Evolutionary conservation across 2,113 vertebrate species (phyloP), one percentile per base, ranked within the genome.

Genomic region (Phodopus roborovskii): DNA sequence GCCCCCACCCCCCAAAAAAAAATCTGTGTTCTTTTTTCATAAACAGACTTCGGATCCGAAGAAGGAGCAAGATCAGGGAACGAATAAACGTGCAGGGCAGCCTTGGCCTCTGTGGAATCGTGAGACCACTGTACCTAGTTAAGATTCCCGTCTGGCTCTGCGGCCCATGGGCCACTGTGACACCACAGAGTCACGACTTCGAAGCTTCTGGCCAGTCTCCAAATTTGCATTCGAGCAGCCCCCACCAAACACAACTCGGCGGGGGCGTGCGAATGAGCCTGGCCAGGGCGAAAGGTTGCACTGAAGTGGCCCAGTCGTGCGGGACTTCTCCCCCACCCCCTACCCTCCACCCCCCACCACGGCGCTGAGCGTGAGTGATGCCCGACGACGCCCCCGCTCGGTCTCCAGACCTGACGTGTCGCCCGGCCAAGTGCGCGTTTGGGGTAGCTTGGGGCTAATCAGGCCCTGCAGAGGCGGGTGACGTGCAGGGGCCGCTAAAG

Each of bases 161-260:
- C 22, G 1, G 70, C 13, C 62, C 79, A 48, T 22, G 56, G 39
- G 36, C 77, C 30, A 73, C 94, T 77, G 82, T 56, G 50, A 45
- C 2, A 20, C 36, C 39, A 19, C 36, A 68, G 1, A 91, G 96
- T 97, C 97, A 96, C 96, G 92, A 97, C 96, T 93, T 58, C 0
- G 8, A 84, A 87, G 75, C 22, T 77, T 84, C 78, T 36, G 42
- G 77, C 28, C 86, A 42, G 56, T 84, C 77, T 62, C 60, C 64
- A 26, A 50, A 30, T 83, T 75, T 94, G 95, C 93, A 82, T 81
- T 30, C 28, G 62, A 84, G 78, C 95, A 87, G 24, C 33, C 92
- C 71, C 89, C 45, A 6, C 91, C 66, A 60, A 20, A 45, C 53
- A 4, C 64, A 28, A 53, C 22, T 12, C 3, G 8, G 48, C 12